Evolutionary conservation across 1,140 invertebrate genomes (phyloP), one percentile per base, ranked within the genome.

Genomic region (Bombyx mori): DNA sequence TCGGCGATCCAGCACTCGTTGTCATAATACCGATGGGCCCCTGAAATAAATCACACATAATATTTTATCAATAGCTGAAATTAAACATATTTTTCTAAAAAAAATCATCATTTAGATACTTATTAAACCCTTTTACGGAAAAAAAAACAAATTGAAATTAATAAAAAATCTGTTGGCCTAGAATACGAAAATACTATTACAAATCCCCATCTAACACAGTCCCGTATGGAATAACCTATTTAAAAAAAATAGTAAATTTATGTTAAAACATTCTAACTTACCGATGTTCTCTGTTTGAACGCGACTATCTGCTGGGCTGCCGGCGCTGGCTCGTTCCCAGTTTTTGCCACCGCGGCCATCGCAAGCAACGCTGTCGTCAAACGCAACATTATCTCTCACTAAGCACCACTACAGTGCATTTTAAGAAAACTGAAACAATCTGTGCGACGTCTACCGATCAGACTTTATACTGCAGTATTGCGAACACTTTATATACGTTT

Each of bases 1-100:
- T 85, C 0, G 93, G 93, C 43, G 95, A 96, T 58, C 89, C 91
- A 79, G 96, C 95, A 35, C 95, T 95, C 60, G 96, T 90, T 53
- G 89, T 79, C 59, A 92, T 90, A 84, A 97, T 96, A 1, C 96
- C 84, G 58, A 91, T 91, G 1, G 96, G 95, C 68, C 94, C 95
- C 60, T 89, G 91, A 65, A 95, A 97, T 55, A 6, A 58, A 35
- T 35, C 50, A 35, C 26, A 35, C 26, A 51, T 51, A 35, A 51
- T 9, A 42, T 51, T 26, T 50, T 18, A 35, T 35, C 26, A 35
- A 35, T 35, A 35, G 4, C 2, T 35, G 26, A 35, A 35, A 35
- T 35, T 35, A 35, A 35, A 35, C 4, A 35, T 18, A 18, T 18
- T 18, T 18, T 18, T 0, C 12, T 0, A 18, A 18, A 35, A 35